phyloP scores from a whole-genome alignment of 2,113 vertebrate genomes.

The Rhadina sibilatrix region DNA sequence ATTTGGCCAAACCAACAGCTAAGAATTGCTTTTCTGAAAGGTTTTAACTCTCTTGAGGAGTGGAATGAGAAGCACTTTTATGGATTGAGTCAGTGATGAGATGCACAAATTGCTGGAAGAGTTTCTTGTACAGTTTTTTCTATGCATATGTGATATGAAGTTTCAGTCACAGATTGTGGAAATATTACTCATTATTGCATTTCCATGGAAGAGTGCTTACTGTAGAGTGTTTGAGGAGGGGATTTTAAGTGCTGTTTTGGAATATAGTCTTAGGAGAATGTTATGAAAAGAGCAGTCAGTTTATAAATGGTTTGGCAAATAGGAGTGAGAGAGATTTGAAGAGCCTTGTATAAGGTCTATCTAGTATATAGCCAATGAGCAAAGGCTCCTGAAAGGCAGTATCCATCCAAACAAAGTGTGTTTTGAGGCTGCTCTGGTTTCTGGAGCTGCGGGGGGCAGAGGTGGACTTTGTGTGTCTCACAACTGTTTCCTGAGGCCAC shows the following conservation, averaged over 20 bases:
- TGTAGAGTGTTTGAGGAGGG: not conserved
- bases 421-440: not conserved
- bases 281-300: not conserved
- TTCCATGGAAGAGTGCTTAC: not conserved
- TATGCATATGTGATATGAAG: not conserved
- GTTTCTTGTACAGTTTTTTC: not conserved
- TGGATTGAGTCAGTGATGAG: not conserved
- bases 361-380: rapidly evolving
- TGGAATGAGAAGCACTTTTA: not conserved
- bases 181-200: not conserved
- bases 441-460: rapidly evolving
- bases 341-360: not conserved
- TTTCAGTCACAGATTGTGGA: not conserved
- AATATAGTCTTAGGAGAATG: not conserved
- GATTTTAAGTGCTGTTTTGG: not conserved
- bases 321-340: not conserved
- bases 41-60: not conserved
- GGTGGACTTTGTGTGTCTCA: not conserved
- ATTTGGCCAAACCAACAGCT: not conserved
- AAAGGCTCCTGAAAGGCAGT: not conserved
- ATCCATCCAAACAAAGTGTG: not conserved
- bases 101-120: not conserved
- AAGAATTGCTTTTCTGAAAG: not conserved
- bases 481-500: not conserved
- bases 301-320: not conserved